Evolutionary conservation across 2,888 invertebrate genomes (phyloP), one percentile per base, ranked within the genome.

Genomic region (Chloroclystis v-ata): DNA sequence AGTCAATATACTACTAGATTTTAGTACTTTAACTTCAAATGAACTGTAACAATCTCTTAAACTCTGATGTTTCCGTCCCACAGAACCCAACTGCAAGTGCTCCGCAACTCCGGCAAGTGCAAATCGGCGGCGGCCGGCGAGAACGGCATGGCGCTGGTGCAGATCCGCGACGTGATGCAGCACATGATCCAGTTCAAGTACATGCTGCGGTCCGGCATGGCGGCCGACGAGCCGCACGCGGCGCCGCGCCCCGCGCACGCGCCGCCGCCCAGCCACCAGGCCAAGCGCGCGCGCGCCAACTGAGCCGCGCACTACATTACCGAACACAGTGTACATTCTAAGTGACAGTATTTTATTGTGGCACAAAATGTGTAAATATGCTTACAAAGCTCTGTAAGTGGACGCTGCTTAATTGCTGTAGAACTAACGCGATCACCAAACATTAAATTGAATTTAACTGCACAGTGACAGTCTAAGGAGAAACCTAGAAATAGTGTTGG

Each of bases 111-210:
- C 28, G 94, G 94, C 66, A 94, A 94, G 71, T 92, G 92, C 76
- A 89, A 90, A 60, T 81, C 83, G 0, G 88, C 90, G 29, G 92
- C 91, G 49, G 84, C 91, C 14, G 85, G 91, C 57, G 91, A 89
- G 71, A 95, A 95, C 69, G 91, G 91, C 40, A 84, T 94, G 75
- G 94, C 95, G 29, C 82, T 96, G 61, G 94, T 96, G 45, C 94
- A 94, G 84, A 94, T 95, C 60, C 91, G 93, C 54, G 94, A 94
- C 84, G 93, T 95, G 54, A 92, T 95, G 85, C 92, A 92, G 71
- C 95, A 91, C 79, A 95, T 95, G 95, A 93, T 94, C 24, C 96
- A 96, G 81, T 87, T 96, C 82, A 94, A 94, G 73, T 96, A 95
- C 87, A 95, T 95, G 93, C 90, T 95, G 81, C 89, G 90, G 47